Evolutionary conservation across 2,888 invertebrate genomes (phyloP).

Genomic region (Brachyptera putata): DNA sequence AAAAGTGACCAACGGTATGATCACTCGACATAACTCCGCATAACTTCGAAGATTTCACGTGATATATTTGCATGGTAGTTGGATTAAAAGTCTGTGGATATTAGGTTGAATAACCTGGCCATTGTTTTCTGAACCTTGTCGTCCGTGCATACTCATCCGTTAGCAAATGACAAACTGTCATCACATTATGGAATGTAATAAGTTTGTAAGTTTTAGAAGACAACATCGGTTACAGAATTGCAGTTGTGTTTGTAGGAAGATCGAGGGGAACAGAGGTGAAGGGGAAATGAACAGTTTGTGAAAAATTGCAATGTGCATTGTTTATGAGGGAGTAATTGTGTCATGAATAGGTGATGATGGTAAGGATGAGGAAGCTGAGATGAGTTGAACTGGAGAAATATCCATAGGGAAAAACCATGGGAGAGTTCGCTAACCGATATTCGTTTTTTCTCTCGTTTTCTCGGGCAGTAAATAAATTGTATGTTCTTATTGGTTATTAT

Average conservation of each 20-base stretch:
- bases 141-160: too few relatives aligned
- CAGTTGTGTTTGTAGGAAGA: too few relatives aligned
- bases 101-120: constrained; percentile 11
- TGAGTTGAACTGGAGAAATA: constrained; percentile 5
- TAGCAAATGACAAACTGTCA: background rate
- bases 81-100: too few relatives aligned
- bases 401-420: constrained; percentile 3
- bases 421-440: too few relatives aligned
- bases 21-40: constrained; percentile 1
- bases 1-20: background rate
- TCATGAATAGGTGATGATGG: constrained; percentile 27
- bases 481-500: background rate
- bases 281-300: background rate
- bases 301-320: constrained; percentile 30
- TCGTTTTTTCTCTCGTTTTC: too few relatives aligned
- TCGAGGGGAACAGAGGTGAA: too few relatives aligned
- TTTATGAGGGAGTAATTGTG: constrained; percentile 32
- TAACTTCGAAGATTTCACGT: constrained; percentile 6
- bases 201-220: background rate
- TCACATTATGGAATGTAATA: background rate
- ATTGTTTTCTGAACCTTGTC: constrained; percentile 13
- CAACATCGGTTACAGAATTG: too few relatives aligned
- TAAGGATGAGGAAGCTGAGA: background rate
- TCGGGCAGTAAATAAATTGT: too few relatives aligned
- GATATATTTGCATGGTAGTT: constrained; percentile 4